phyloP scores from a whole-genome alignment of 2,888 invertebrate genomes.

The Agrochola lychnidis region DNA sequence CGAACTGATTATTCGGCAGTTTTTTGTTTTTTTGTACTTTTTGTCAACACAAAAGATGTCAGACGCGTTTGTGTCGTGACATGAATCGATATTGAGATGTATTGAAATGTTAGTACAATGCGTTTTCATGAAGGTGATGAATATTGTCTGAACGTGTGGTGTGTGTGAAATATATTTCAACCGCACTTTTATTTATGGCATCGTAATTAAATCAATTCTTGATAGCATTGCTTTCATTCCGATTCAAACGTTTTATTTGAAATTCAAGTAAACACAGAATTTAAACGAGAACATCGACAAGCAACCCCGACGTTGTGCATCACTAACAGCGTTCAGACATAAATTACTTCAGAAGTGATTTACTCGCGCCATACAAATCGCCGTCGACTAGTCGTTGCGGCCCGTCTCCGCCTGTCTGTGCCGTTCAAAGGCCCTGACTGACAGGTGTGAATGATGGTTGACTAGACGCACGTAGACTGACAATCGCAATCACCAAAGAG shows the following conservation, averaged over 20 bases:
- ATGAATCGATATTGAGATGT: constrained; percentile 61
- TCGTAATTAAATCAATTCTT: constrained; percentile 32
- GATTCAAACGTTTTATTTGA: constrained; percentile 47
- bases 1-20: constrained; percentile 78
- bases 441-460: constrained; percentile 83
- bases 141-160: constrained; percentile 18
- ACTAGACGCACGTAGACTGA: constrained; percentile 81
- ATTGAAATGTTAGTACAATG: constrained; percentile 45
- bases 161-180: constrained; percentile 12
- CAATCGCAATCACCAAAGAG: constrained; percentile 80
- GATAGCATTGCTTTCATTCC: constrained; percentile 12
- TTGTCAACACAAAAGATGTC: constrained; percentile 78
- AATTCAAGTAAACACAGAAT: constrained; percentile 45
- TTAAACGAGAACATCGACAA: constrained; percentile 66
- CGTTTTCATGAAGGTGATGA: constrained; percentile 21
- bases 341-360: constrained; percentile 90
- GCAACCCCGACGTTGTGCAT: constrained; percentile 65
- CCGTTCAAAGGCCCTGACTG: constrained; percentile 81
- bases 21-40: constrained; percentile 67
- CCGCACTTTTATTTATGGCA: constrained; percentile 17
- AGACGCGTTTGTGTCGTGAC: constrained; percentile 69
- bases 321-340: constrained; percentile 81
- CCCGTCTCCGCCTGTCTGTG: constrained; percentile 80
- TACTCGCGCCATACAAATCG: constrained; percentile 87
- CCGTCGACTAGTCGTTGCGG: constrained; percentile 82